Conservation (phyloP, 2,888 invertebrate genomes). For the Hypsopygia costalis region DNA sequence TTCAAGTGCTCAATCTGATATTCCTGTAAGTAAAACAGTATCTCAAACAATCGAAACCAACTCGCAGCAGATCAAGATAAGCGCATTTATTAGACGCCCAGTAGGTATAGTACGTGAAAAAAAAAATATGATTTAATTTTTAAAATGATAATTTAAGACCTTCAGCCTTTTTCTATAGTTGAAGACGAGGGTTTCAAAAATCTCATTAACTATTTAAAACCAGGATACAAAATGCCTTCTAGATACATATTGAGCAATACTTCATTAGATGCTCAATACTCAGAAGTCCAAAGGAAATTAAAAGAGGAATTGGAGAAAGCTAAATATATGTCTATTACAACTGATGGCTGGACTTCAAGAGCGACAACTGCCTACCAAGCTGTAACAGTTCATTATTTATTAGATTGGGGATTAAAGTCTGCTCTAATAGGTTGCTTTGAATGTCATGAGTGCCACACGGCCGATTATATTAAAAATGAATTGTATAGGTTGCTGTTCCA, state of each 20-base stretch:
- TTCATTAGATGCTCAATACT: constrained; percentile 20
- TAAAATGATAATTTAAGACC: constrained; percentile 21
- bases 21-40: constrained; percentile 12
- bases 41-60: constrained; percentile 12
- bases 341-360: constrained; percentile 23
- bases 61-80: constrained; percentile 18
- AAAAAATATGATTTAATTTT: constrained; percentile 21
- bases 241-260: constrained; percentile 22
- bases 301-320: constrained; percentile 20
- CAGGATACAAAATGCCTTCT: constrained; percentile 24
- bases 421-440: constrained; percentile 20
- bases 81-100: constrained; percentile 20
- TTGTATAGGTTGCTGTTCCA: constrained; percentile 15
- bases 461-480: constrained; percentile 22
- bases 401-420: constrained; percentile 22
- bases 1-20: constrained; percentile 12
- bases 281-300: constrained; percentile 10
- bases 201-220: constrained; percentile 23
- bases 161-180: constrained; percentile 24
- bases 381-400: constrained; percentile 23
- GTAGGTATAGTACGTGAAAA: constrained; percentile 17
- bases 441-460: constrained; percentile 22
- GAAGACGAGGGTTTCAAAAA: constrained; percentile 23
- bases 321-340: constrained; percentile 21
- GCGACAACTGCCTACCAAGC: constrained; percentile 22